A percentile compares a stretch with the other conserved stretches of the same genome.
phyloP scores from a whole-genome alignment of 2,888 invertebrate species.

The Volucella zonaria region DNA sequence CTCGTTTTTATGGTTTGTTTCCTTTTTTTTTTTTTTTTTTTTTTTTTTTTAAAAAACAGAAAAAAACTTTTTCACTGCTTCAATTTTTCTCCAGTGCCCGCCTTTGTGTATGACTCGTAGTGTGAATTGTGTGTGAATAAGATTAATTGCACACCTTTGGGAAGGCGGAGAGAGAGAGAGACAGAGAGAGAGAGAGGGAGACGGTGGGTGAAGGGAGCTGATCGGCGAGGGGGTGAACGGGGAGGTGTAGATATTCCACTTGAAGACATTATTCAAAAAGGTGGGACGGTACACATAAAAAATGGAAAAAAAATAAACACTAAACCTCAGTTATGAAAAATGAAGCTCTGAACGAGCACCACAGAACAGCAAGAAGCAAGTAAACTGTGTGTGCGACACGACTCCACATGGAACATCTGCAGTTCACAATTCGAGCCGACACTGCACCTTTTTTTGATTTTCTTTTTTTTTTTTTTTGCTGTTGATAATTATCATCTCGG shows the following conservation, averaged over 20 bases:
- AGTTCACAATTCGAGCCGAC: conserved; percentile 56
- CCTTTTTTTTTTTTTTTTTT: not conserved
- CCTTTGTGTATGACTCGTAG: conserved; percentile 56
- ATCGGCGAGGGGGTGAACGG: not conserved
- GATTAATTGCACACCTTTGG: conserved; percentile 69
- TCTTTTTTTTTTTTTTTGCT: conserved; percentile 23
- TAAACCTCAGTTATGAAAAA: conserved; percentile 72
- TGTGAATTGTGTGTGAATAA: conserved; percentile 73
- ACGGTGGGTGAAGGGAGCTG: not conserved
- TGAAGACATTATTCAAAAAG: conserved; percentile 67
- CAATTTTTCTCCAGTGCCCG: conserved; percentile 65
- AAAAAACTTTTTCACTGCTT: conserved; percentile 16
- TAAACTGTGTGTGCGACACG: not conserved
- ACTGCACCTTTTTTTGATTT: conserved; percentile 52
- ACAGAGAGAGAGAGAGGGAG: conserved; percentile 29
- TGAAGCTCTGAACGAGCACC: conserved; percentile 31
- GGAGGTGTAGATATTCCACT: conserved; percentile 25
- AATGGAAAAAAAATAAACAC: conserved; percentile 18
- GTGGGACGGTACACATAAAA: conserved; percentile 39
- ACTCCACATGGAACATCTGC: conserved; percentile 68
- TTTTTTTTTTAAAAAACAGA: not conserved
- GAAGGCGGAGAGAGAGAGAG: conserved; percentile 30
- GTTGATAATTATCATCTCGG: conserved; percentile 72
- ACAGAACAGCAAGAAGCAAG: conserved; percentile 2
- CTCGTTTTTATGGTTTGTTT: conserved; percentile 19